A percentile compares a stretch with the other conserved stretches of the same genome.
Conservation (phyloP, 2,888 invertebrate genomes). For the Leptinotarsa rubiginosa region DNA sequence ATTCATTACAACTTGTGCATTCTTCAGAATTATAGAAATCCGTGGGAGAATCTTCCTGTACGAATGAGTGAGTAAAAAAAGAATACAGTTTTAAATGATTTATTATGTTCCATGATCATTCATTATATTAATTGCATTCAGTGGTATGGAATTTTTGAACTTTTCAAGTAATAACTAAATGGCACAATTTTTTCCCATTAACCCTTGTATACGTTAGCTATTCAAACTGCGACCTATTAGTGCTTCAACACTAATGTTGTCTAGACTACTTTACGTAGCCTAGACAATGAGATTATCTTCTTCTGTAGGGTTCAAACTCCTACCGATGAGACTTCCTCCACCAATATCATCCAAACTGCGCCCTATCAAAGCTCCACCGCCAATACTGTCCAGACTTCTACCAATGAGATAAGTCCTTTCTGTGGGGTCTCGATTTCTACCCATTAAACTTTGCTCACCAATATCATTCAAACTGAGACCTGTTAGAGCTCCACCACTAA, state of each 20-base stretch:
- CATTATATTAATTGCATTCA: background rate
- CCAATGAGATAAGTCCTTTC: background rate
- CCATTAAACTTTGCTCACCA: constrained; percentile 17
- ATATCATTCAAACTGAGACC: constrained; percentile 18
- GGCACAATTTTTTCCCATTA: background rate
- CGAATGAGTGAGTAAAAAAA: too few relatives aligned
- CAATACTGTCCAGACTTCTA: constrained; percentile 8
- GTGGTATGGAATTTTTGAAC: background rate
- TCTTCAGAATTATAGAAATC: too few relatives aligned
- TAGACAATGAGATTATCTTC: background rate
- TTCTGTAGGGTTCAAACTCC: constrained; percentile 20
- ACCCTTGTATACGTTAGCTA: constrained; percentile 12
- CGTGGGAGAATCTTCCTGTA: too few relatives aligned
- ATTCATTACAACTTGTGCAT: too few relatives aligned
- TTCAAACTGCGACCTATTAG: constrained; percentile 1
- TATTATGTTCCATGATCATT: background rate
- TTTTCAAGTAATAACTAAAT: background rate
- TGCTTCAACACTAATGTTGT: background rate
- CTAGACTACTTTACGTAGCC: background rate
- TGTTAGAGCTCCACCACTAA: background rate
- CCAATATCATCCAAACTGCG: constrained; percentile 7
- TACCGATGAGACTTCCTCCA: background rate
- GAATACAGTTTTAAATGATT: background rate
- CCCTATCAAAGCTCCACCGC: background rate
- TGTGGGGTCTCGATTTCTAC: constrained; percentile 4